Evolutionary conservation across 1,140 invertebrate species (phyloP).

Genomic region (Calliphora vicina): DNA sequence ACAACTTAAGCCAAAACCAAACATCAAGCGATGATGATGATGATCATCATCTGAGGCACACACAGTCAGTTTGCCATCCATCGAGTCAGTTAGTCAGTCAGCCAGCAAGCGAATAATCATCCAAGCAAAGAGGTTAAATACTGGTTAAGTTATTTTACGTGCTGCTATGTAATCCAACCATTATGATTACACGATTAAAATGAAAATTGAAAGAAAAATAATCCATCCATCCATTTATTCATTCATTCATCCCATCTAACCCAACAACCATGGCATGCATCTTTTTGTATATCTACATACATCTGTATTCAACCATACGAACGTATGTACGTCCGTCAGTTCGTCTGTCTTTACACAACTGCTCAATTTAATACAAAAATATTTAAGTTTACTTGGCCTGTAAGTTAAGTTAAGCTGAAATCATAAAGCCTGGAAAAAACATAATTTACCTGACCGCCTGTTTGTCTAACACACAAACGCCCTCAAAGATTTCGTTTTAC

Average conservation of each 20-base stretch:
- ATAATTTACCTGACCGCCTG: slow-evolving; percentile 3
- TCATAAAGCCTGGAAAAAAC: background rate
- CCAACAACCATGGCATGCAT: background rate
- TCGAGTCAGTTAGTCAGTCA: background rate
- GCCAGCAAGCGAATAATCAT: background rate
- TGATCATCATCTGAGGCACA: background rate
- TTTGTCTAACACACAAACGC: slow-evolving; percentile 34
- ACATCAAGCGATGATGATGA: background rate
- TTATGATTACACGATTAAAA: slow-evolving; percentile 32
- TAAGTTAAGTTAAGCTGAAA: background rate
- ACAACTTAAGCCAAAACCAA: background rate
- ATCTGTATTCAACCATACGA: too few relatives aligned
- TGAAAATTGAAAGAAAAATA: background rate
- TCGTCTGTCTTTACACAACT: background rate
- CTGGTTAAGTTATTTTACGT: slow-evolving; percentile 63
- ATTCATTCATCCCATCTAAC: background rate
- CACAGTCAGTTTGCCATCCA: background rate
- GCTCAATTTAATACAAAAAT: background rate
- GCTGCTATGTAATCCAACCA: slow-evolving; percentile 42
- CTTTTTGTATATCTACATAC: too few relatives aligned
- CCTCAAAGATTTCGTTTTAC: background rate
- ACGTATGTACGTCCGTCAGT: too few relatives aligned
- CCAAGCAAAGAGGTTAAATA: slow-evolving; percentile 52
- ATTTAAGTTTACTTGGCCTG: background rate
- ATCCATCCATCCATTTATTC: background rate